A percentile compares a stretch with the other conserved stretches of the same genome.
Conservation (phyloP, 2,797 vertebrate species). For the Chaetodon trifasciatus region DNA sequence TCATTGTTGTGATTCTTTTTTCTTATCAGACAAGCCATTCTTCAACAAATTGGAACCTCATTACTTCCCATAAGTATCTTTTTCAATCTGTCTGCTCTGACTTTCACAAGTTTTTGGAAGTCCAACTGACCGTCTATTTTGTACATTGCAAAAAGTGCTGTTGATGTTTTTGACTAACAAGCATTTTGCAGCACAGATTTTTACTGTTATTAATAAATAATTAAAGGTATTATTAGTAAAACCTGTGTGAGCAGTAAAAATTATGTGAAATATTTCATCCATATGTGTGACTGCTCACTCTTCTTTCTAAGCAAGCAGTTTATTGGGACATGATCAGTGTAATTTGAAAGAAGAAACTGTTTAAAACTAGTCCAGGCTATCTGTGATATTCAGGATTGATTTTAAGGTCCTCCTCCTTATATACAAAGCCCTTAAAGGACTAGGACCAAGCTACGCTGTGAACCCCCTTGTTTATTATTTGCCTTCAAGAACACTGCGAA, state of each 20-base stretch:
- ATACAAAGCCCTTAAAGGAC: too few species aligned
- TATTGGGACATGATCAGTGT: background rate
- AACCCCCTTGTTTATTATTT: too few species aligned
- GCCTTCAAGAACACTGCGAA: too few species aligned
- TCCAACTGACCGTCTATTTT: conserved; percentile 23
- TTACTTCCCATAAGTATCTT: conserved; percentile 55
- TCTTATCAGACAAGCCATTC: conserved; percentile 54
- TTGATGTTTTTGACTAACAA: conserved; percentile 3
- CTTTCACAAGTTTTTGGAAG: conserved; percentile 57
- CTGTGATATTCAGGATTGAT: too few species aligned
- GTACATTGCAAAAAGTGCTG: background rate
- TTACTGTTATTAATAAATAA: background rate
- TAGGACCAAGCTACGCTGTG: too few species aligned
- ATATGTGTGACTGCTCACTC: background rate
- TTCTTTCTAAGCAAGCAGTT: background rate
- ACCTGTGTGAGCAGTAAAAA: background rate
- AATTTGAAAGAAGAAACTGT: too few species aligned
- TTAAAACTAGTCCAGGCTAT: too few species aligned
- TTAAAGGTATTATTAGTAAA: background rate
- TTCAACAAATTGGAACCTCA: conserved; percentile 57
- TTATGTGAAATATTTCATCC: background rate
- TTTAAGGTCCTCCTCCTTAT: too few species aligned
- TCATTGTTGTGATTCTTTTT: conserved; percentile 47
- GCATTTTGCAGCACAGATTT: background rate
- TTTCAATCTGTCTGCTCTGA: conserved; percentile 55